Conservation (phyloP, 2,113 vertebrate genomes). For the Syngnathus scovelli region DNA sequence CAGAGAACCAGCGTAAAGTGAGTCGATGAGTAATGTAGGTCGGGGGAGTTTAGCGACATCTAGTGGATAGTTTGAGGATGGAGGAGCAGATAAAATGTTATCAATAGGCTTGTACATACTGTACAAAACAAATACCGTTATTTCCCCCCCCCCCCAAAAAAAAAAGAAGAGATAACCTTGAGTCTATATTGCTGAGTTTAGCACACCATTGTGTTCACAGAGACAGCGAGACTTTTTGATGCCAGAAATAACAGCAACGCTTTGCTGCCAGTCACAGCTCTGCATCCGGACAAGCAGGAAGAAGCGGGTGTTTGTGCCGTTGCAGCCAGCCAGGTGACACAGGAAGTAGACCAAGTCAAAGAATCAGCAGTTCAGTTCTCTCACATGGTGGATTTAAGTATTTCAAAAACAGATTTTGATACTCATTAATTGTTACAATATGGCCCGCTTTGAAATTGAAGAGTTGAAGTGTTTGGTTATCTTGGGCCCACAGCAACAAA, state of each 20-base stretch:
- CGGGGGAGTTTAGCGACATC: not conserved
- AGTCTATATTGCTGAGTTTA: not conserved
- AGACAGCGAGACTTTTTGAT: constrained; percentile 26
- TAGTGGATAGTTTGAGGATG: not conserved
- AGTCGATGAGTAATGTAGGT: not conserved
- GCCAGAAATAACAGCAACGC: constrained; percentile 36
- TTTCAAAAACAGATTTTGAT: constrained; percentile 1
- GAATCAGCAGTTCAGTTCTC: constrained; percentile 39
- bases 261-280: constrained; percentile 38
- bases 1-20: not conserved
- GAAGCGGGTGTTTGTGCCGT: constrained; percentile 39
- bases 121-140: not conserved
- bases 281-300: constrained; percentile 62
- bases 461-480: constrained; percentile 8
- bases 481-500: constrained; percentile 12
- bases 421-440: constrained; percentile 5
- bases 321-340: constrained; percentile 45
- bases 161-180: not conserved
- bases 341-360: constrained; percentile 46
- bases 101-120: not conserved
- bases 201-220: constrained; percentile 19
- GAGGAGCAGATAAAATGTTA: not conserved
- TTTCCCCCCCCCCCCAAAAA: not conserved
- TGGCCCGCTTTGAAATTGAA: not conserved
- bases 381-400: constrained; percentile 2